Percentiles rank a stretch among this genome's conserved stretches.
These are phyloP conservation scores for Streptopelia turtur DNA, from an alignment of 2,797 vertebrate genomes.

Conservation along the genomic window DNA sequence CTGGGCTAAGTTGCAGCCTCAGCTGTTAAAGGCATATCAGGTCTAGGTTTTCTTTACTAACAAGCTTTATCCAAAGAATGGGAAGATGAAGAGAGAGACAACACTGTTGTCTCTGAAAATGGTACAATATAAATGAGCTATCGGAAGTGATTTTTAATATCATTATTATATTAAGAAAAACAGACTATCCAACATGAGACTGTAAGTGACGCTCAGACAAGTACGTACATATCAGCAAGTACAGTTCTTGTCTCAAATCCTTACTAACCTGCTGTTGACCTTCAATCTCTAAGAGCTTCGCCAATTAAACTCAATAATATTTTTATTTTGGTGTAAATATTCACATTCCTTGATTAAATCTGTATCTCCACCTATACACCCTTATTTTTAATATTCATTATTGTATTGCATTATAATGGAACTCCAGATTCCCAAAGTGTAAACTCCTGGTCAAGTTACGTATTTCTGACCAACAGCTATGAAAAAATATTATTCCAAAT, in stretches of 20 bases:
- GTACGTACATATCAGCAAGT: background rate
- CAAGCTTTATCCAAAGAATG: background rate
- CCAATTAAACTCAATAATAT: background rate
- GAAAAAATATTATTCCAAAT: background rate
- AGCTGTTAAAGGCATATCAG: background rate
- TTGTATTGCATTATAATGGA: background rate
- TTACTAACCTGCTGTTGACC: background rate
- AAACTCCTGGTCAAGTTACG: background rate
- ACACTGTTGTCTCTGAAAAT: background rate
- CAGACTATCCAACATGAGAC: background rate
- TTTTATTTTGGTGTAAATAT: background rate
- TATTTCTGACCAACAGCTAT: background rate
- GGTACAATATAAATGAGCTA: background rate
- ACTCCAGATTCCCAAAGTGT: background rate
- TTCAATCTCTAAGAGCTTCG: background rate
- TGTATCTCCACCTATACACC: background rate
- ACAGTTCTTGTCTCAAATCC: background rate
- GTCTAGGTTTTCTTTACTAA: background rate
- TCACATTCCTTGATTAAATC: background rate
- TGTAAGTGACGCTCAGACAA: background rate
- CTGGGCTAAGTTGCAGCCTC: background rate
- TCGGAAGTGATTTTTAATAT: background rate
- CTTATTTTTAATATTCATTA: background rate
- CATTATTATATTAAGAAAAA: background rate
- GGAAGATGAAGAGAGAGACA: background rate